phyloP scores from a whole-genome alignment of 2,113 vertebrate species.

The Pelmatolapia mariae region DNA sequence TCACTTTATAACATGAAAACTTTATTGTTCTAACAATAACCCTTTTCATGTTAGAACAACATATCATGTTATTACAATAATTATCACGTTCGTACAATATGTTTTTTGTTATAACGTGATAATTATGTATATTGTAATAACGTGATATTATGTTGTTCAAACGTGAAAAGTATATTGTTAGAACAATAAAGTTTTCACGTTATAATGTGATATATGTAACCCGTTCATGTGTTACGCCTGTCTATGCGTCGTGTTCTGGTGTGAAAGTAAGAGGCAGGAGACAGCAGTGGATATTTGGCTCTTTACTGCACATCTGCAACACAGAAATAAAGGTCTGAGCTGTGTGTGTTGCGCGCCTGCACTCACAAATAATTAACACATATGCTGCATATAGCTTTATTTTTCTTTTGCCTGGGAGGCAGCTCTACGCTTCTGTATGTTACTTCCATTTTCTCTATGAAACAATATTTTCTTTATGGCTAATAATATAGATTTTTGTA shows the following conservation, averaged over 20 bases:
- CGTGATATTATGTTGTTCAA: background rate
- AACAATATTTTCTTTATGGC: background rate
- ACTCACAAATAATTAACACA: background rate
- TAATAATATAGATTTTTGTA: fast-evolving
- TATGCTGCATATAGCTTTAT: background rate
- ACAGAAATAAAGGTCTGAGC: background rate
- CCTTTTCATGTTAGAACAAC: background rate
- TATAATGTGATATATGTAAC: background rate
- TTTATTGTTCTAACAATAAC: background rate
- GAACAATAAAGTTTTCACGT: background rate
- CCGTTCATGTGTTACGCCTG: fast-evolving
- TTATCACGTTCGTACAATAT: background rate
- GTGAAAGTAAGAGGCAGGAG: background rate
- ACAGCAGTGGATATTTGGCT: background rate
- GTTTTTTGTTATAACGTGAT: background rate
- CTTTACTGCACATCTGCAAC: background rate
- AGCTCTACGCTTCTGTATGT: background rate
- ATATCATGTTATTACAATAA: background rate
- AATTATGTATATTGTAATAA: background rate
- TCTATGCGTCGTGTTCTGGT: background rate
- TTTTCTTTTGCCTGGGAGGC: background rate
- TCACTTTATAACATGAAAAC: fast-evolving
- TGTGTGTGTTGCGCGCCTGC: background rate
- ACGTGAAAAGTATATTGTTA: fast-evolving
- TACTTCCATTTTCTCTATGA: background rate